Conservation (phyloP, 2,888 invertebrate genomes). For the Pilophorus perplexus region DNA sequence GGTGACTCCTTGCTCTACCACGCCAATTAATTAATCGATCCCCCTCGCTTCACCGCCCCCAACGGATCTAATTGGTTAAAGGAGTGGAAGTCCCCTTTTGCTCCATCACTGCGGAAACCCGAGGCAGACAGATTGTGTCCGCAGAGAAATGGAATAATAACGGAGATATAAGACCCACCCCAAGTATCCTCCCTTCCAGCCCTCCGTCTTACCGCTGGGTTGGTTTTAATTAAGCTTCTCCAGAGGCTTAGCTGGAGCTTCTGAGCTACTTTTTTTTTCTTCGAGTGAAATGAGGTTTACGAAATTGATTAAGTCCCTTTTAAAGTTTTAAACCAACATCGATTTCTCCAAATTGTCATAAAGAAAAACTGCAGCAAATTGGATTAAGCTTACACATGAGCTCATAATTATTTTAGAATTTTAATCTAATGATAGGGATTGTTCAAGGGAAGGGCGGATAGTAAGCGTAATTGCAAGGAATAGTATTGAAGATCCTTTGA, state of each 20-base stretch:
- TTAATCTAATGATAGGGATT: no score
- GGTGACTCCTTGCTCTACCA: not conserved
- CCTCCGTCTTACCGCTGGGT: no score
- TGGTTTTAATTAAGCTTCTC: not conserved
- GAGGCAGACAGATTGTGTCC: conserved; percentile 30
- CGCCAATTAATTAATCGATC: not conserved
- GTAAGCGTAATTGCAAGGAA: no score
- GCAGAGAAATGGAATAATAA: conserved; percentile 38
- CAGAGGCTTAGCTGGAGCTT: not conserved
- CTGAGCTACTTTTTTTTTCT: not conserved
- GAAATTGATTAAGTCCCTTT: not conserved
- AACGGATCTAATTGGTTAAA: conserved; percentile 20
- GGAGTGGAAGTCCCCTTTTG: not conserved
- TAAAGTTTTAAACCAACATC: not conserved
- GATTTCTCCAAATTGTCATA: no score
- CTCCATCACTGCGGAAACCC: not conserved
- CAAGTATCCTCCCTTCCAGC: no score
- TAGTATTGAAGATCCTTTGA: no score
- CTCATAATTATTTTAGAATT: no score
- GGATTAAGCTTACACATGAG: no score
- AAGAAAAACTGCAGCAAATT: no score
- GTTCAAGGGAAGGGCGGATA: no score
- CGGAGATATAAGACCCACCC: conserved; percentile 28
- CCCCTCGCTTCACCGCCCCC: not conserved
- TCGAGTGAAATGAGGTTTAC: not conserved